Evolutionary conservation across 1,140 invertebrate genomes (phyloP).

Genomic region (Armadillidium nasatum): DNA sequence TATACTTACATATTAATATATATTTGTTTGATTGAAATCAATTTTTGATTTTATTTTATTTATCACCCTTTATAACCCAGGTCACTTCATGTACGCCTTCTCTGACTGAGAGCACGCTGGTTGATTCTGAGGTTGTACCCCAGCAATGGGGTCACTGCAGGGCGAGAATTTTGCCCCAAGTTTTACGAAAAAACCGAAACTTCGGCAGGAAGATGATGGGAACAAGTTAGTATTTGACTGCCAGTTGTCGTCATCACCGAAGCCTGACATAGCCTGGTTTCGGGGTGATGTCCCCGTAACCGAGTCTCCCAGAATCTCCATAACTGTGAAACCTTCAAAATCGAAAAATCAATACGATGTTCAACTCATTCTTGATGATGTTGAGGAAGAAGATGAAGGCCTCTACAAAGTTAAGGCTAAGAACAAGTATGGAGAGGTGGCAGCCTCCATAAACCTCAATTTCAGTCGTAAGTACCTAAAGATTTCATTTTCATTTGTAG

Average conservation of each 20-base stretch:
- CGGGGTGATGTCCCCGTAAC: constrained; percentile 74
- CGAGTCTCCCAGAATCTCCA: constrained; percentile 76
- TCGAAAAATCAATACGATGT: constrained; percentile 77
- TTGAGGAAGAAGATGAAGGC: constrained; percentile 91
- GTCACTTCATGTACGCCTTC: constrained; percentile 32
- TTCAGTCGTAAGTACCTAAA: constrained; percentile 82
- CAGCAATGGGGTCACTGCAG: constrained; percentile 38
- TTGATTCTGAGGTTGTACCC: constrained; percentile 27
- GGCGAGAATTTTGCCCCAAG: constrained; percentile 89
- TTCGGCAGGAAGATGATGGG: constrained; percentile 91
- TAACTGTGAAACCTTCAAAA: constrained; percentile 75
- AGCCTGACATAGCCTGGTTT: constrained; percentile 88
- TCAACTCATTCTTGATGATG: constrained; percentile 87
- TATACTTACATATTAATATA: too few relatives aligned
- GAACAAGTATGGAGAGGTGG: constrained; percentile 95
- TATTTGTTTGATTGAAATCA: too few relatives aligned
- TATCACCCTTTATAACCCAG: constrained; percentile 7
- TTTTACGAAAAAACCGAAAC: constrained; percentile 93
- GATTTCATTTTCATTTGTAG: not conserved
- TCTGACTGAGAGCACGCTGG: constrained; percentile 26
- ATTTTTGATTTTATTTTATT: too few relatives aligned
- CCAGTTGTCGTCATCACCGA: constrained; percentile 77
- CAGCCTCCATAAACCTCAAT: constrained; percentile 96
- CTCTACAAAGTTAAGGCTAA: constrained; percentile 96
- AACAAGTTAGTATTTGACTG: constrained; percentile 94